These are phyloP conservation scores for Lathronympha strigana DNA, from an alignment of 2,888 invertebrate genomes.

Conservation along the genomic window DNA sequence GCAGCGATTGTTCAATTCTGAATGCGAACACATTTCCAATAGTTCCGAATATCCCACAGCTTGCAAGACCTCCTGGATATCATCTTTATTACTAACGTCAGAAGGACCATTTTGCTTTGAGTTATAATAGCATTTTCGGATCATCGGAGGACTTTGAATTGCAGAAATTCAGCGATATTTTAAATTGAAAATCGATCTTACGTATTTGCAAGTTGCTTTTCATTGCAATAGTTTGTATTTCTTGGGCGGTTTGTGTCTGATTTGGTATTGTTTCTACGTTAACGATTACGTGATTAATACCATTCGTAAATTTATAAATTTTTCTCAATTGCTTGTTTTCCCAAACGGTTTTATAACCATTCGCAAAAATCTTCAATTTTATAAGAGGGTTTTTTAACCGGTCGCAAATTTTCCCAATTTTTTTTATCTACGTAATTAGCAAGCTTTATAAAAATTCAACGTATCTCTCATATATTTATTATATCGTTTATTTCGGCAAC, in stretches of 20 bases:
- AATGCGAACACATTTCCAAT: conserved; percentile 21
- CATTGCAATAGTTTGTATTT: conserved; percentile 23
- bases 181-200: conserved; percentile 34
- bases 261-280: conserved; percentile 3
- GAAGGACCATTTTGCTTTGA: not conserved
- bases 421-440: no score
- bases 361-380: no score
- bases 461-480: no score
- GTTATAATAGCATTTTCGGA: conserved; percentile 1
- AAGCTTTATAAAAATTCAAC: no score
- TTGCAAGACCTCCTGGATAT: not conserved
- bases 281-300: no score
- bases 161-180: conserved; percentile 33
- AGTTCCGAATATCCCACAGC: not conserved
- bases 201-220: conserved; percentile 18
- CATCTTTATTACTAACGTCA: conserved; percentile 1
- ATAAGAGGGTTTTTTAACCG: no score
- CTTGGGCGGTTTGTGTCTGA: not conserved
- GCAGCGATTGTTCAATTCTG: conserved; percentile 23
- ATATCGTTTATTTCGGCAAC: no score
- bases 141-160: conserved; percentile 22
- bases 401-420: no score
- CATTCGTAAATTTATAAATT: no score
- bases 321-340: no score
- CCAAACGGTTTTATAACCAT: no score